Evolutionary conservation across 2,888 invertebrate genomes (phyloP).

Genomic region (Bibio marci): DNA sequence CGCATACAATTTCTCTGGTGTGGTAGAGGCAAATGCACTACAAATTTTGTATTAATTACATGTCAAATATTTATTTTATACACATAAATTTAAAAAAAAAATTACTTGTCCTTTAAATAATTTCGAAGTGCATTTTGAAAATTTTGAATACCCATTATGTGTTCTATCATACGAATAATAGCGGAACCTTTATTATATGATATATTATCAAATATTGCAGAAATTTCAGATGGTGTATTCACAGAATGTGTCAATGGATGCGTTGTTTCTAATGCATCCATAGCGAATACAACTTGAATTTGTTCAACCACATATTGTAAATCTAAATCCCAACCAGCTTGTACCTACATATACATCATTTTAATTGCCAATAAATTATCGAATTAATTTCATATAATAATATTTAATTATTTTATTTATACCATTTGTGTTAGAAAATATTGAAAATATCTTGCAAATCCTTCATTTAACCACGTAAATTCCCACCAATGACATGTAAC

Average conservation of each 20-base stretch:
- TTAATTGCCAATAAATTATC: too few relatives aligned
- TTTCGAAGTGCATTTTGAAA: constrained; percentile 36
- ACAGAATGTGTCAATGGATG: constrained; percentile 40
- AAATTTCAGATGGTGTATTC: constrained; percentile 37
- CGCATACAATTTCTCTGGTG: constrained; percentile 34
- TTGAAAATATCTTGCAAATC: constrained; percentile 51
- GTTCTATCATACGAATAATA: constrained; percentile 50
- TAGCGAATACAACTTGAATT: constrained; percentile 41
- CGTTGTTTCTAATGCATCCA: constrained; percentile 38
- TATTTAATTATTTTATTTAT: background rate
- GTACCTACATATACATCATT: too few relatives aligned
- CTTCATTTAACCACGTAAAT: constrained; percentile 78
- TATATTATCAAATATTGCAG: constrained; percentile 44
- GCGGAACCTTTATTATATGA: constrained; percentile 52
- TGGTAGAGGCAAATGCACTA: constrained; percentile 27
- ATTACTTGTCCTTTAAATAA: constrained; percentile 36
- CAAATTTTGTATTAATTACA: constrained; percentile 5
- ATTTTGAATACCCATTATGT: constrained; percentile 35
- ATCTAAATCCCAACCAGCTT: constrained; percentile 41
- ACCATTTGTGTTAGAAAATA: constrained; percentile 38
- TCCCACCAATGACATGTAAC: constrained; percentile 63
- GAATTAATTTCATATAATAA: too few relatives aligned
- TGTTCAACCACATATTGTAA: constrained; percentile 54
- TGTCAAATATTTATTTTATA: too few relatives aligned
- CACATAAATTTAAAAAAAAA: too few relatives aligned